These are phyloP conservation scores for Linnaemya vulpina DNA, from an alignment of 2,888 invertebrate species.

Conservation along the genomic window DNA sequence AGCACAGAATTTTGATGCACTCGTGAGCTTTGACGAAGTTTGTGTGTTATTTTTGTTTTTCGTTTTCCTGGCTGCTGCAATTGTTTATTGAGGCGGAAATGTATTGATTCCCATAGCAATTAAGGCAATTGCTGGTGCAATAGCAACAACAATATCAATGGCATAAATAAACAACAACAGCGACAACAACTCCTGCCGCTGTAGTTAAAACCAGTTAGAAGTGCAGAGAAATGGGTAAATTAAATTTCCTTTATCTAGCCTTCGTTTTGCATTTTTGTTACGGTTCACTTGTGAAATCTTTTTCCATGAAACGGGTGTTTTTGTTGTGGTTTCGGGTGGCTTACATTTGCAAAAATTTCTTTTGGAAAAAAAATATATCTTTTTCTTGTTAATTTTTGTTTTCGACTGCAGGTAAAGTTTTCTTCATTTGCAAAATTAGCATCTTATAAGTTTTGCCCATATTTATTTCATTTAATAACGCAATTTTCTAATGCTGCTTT, in stretches of 20 bases:
- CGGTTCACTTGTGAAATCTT: not conserved
- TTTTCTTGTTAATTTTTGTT: conserved; percentile 1
- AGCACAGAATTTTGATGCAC: conserved; percentile 43
- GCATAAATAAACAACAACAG: conserved; percentile 45
- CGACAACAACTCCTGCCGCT: not conserved
- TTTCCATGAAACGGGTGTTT: not conserved
- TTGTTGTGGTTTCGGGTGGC: conserved; percentile 13
- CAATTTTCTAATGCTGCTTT: conserved; percentile 24
- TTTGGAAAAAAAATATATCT: not conserved
- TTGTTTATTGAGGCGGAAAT: conserved; percentile 67
- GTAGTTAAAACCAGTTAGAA: not conserved
- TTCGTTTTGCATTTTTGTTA: conserved; percentile 9
- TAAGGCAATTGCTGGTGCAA: conserved; percentile 61
- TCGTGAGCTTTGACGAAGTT: conserved; percentile 58
- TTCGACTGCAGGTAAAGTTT: conserved; percentile 3
- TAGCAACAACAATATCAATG: conserved; percentile 29
- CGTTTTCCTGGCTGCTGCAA: conserved; percentile 8
- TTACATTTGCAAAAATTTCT: conserved; percentile 1
- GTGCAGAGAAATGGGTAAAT: conserved; percentile 9
- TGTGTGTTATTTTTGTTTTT: conserved; percentile 2
- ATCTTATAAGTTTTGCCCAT: conserved; percentile 32
- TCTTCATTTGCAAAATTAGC: conserved; percentile 6
- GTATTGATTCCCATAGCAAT: conserved; percentile 66
- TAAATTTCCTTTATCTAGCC: conserved; percentile 36
- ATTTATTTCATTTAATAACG: conserved; percentile 43